These are phyloP conservation scores for Engraulis encrasicolus DNA, from an alignment of 2,113 vertebrate species.

Conservation along the genomic window DNA sequence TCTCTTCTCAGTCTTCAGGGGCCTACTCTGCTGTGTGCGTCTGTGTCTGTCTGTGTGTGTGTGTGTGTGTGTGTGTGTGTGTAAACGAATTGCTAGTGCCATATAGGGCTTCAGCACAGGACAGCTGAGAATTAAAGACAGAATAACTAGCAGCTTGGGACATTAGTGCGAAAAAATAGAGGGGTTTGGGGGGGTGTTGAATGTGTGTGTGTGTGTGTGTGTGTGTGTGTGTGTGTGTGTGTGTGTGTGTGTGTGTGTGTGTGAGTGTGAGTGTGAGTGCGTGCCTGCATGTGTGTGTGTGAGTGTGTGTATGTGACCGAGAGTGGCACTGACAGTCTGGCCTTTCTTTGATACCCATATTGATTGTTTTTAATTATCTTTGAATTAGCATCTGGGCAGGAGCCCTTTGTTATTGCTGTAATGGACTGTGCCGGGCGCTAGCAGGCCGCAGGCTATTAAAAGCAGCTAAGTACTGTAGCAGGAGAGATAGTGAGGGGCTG, in stretches of 20 bases:
- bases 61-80: slow-evolving; percentile 33
- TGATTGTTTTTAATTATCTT: slow-evolving; percentile 40
- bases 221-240: slow-evolving; percentile 22
- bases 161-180: neutral
- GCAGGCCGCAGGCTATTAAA: neutral
- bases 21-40: too few species aligned
- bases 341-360: slow-evolving; percentile 14
- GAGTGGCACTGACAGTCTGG: neutral
- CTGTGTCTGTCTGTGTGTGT: neutral
- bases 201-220: too few species aligned
- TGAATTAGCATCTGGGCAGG: slow-evolving; percentile 33
- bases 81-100: slow-evolving; percentile 47
- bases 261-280: too few species aligned
- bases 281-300: too few species aligned
- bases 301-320: too few species aligned
- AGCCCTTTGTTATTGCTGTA: slow-evolving; percentile 31
- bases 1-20: too few species aligned
- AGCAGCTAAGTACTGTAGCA: neutral
- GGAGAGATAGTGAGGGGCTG: slow-evolving; percentile 1
- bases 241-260: too few species aligned
- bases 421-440: neutral
- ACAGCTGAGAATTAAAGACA: slow-evolving; percentile 42
- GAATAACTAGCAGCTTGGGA: neutral
- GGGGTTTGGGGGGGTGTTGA: too few species aligned
- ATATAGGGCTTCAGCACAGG: slow-evolving; percentile 16